Conservation (phyloP, 2,888 invertebrate species). For the Rhodophaea formosa region DNA sequence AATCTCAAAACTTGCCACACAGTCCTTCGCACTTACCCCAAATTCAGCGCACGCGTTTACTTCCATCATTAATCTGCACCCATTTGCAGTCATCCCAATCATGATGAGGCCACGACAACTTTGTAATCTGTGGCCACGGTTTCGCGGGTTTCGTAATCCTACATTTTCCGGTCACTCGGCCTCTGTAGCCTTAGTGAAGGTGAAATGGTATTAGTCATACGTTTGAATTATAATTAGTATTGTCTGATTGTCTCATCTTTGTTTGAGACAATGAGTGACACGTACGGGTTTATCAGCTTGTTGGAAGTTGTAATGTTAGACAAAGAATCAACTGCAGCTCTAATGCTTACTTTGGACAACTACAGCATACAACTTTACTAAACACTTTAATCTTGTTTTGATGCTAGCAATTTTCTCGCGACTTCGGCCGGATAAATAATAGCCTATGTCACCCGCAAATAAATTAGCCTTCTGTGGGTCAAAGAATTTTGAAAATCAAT, state of each 20-base stretch:
- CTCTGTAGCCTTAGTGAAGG: conserved; percentile 27
- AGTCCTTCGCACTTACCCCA: not conserved
- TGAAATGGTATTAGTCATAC: conserved; percentile 23
- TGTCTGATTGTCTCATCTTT: conserved; percentile 14
- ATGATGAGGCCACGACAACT: conserved; percentile 2
- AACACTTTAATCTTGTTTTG: too few relatives aligned
- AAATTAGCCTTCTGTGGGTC: too few relatives aligned
- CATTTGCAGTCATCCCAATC: conserved; percentile 11
- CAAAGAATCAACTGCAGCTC: too few relatives aligned
- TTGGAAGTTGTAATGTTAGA: not conserved
- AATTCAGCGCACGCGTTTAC: not conserved
- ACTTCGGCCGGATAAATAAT: too few relatives aligned
- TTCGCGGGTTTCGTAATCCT: conserved; percentile 18
- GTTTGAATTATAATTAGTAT: conserved; percentile 24
- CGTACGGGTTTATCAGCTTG: conserved; percentile 2
- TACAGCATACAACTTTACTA: too few relatives aligned
- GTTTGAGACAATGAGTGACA: conserved; percentile 7
- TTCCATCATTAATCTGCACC: conserved; percentile 4
- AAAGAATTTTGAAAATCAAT: too few relatives aligned
- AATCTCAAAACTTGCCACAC: not conserved
- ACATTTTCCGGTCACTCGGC: conserved; percentile 30
- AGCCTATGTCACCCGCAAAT: too few relatives aligned
- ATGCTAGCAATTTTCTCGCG: too few relatives aligned
- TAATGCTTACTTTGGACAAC: too few relatives aligned
- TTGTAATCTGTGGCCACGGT: not conserved